Evolutionary conservation across 1,140 invertebrate species (phyloP).

Genomic region (Orussus abietinus): DNA sequence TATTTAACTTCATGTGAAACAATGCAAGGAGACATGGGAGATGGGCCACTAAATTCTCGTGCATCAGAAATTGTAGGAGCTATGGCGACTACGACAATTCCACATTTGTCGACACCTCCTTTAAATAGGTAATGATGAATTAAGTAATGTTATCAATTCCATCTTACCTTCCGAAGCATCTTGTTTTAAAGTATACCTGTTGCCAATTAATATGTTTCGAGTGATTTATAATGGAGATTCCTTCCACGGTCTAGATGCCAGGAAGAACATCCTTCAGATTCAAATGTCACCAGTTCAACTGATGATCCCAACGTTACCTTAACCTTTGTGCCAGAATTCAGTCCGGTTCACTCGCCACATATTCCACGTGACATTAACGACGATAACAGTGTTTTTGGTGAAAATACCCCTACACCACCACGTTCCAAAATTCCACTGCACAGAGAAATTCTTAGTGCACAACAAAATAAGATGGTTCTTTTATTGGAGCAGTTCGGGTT

Average conservation of each 20-base stretch:
- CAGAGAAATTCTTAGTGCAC: slow-evolving; percentile 30
- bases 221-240: not conserved
- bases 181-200: not conserved
- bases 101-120: slow-evolving; percentile 7
- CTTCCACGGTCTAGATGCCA: slow-evolving; percentile 23
- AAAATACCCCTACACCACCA: slow-evolving; percentile 42
- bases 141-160: not conserved
- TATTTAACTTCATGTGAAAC: not conserved
- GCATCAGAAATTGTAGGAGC: not conserved
- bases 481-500: slow-evolving; percentile 34
- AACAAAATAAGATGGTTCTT: slow-evolving; percentile 30
- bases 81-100: no score
- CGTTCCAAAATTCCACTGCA: slow-evolving; percentile 37
- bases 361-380: slow-evolving; percentile 30
- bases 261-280: slow-evolving; percentile 28
- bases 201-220: not conserved
- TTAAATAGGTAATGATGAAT: slow-evolving; percentile 12
- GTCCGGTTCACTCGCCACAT: slow-evolving; percentile 36
- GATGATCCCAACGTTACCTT: slow-evolving; percentile 29
- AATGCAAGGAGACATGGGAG: slow-evolving; percentile 4
- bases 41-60: not conserved
- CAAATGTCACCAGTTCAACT: slow-evolving; percentile 20
- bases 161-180: not conserved
- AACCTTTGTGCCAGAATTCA: slow-evolving; percentile 35
- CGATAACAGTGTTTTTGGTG: slow-evolving; percentile 38